Evolutionary conservation across 1,140 invertebrate species (phyloP).

Genomic region (Brachionus asplanchnoidis): DNA sequence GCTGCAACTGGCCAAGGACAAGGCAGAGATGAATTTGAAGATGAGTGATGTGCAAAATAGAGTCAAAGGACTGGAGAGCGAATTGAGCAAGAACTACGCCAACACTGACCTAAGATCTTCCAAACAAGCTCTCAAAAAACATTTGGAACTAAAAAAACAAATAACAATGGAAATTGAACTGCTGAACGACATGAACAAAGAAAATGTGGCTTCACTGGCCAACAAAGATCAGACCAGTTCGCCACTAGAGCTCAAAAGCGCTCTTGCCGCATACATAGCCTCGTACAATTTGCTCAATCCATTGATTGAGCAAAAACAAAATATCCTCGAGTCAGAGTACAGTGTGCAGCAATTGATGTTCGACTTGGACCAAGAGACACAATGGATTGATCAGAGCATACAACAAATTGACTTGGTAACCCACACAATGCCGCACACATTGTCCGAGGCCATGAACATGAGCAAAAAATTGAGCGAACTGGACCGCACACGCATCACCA

Average conservation of each 20-base stretch:
- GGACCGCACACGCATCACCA: not conserved
- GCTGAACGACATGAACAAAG: constrained; percentile 17
- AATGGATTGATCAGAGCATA: constrained; percentile 4
- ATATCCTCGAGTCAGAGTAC: not conserved
- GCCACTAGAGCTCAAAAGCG: not conserved
- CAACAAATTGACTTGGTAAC: not conserved
- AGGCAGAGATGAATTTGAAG: constrained; percentile 4
- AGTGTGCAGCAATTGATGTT: not conserved
- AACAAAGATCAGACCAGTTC: not conserved
- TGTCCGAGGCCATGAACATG: constrained; percentile 18
- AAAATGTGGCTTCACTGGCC: not conserved
- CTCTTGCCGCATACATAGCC: not conserved
- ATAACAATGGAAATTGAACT: not conserved
- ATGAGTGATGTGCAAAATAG: not conserved
- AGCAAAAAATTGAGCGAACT: constrained; percentile 24
- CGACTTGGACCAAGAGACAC: constrained; percentile 21
- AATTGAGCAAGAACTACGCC: not conserved
- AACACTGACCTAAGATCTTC: not conserved
- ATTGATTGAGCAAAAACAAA: not conserved
- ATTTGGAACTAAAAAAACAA: constrained; percentile 11
- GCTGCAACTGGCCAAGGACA: not conserved
- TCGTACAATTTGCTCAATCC: not conserved
- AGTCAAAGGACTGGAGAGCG: not conserved
- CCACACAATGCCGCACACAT: not conserved
- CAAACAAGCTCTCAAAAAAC: constrained; percentile 1